Evolutionary conservation across 2,797 vertebrate genomes (phyloP).

Genomic region (Peromyscus eremicus): DNA sequence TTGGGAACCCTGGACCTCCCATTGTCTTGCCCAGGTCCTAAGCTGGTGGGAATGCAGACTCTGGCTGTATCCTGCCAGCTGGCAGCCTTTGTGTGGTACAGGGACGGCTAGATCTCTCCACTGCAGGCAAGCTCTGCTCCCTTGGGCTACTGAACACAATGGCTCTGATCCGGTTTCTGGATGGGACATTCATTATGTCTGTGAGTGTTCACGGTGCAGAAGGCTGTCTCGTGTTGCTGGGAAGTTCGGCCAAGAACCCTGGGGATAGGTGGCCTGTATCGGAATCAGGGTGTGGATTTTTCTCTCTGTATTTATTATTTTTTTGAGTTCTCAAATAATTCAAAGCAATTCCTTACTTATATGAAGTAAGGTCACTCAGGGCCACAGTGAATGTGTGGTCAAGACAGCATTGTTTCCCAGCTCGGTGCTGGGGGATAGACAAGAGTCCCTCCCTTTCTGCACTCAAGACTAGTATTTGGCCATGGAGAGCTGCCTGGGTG

Average conservation of each 20-base stretch:
- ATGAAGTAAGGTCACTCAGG: neutral
- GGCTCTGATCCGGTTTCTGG: constrained; percentile 67
- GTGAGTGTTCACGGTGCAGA: neutral
- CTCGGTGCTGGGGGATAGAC: neutral
- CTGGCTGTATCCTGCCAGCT: constrained; percentile 64
- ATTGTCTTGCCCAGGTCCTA: neutral
- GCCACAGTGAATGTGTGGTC: neutral
- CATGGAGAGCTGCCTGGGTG: fast-evolving
- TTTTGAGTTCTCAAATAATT: neutral
- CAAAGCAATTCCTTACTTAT: neutral
- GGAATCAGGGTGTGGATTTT: neutral
- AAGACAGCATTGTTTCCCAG: neutral
- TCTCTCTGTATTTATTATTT: neutral
- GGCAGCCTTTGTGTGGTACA: neutral
- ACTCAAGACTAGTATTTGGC: neutral
- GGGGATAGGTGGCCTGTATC: neutral
- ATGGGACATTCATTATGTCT: neutral
- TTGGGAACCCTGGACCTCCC: neutral
- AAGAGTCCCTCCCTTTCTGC: neutral
- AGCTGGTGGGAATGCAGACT: constrained; percentile 63
- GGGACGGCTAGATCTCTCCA: constrained; percentile 47
- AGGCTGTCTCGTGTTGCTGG: neutral
- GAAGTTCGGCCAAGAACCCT: neutral
- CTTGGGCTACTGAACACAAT: constrained; percentile 47
- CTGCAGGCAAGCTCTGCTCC: neutral